Percentiles rank a stretch among this genome's conserved stretches.
Evolutionary conservation across 2,113 vertebrate species (phyloP).

Genomic region (Bos indicus): DNA sequence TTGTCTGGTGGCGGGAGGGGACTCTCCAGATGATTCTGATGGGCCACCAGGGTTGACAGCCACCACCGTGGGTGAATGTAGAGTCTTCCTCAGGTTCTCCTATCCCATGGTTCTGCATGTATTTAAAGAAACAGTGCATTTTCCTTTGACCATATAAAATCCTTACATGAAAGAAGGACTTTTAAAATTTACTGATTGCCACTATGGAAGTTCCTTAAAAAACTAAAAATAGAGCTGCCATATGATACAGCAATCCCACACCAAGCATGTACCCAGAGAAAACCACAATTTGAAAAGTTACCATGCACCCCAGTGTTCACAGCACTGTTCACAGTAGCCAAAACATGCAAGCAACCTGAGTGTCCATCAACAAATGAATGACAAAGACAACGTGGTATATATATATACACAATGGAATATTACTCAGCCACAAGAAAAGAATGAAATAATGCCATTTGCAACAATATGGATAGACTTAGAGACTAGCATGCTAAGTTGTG

Average conservation of each 20-base stretch:
- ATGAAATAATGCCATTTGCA: neutral
- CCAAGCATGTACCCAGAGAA: neutral
- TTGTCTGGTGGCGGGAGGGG: neutral
- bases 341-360: neutral
- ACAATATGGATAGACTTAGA: neutral
- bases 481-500: neutral
- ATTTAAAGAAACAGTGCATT: neutral
- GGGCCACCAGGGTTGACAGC: neutral
- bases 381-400: neutral
- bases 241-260: neutral
- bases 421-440: neutral
- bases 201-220: neutral
- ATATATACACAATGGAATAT: neutral
- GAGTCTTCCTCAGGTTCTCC: neutral
- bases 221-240: neutral
- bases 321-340: neutral
- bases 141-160: neutral
- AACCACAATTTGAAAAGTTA: neutral
- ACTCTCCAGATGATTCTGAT: no score
- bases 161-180: neutral
- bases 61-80: neutral
- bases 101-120: neutral
- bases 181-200: neutral
- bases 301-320: neutral
- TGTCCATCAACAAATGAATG: neutral